Evolutionary conservation across 2,113 vertebrate genomes (phyloP).

Genomic region (Strix uralensis): DNA sequence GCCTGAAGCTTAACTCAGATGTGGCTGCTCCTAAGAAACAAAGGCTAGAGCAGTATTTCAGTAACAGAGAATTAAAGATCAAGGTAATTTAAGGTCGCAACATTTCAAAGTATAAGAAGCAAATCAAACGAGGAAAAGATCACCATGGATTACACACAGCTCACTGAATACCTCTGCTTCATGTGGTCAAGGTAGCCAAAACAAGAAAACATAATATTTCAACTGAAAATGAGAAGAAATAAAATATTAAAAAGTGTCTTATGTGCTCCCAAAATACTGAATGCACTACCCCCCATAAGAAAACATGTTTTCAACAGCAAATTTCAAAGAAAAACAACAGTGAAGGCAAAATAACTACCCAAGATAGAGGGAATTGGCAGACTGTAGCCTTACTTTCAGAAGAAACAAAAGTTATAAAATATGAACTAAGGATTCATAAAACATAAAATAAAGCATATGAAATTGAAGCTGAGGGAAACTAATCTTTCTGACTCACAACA

Average conservation of each 20-base stretch:
- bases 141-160: background rate
- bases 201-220: background rate
- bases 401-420: background rate
- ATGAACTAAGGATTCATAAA: background rate
- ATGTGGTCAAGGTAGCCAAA: background rate
- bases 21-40: background rate
- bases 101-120: background rate
- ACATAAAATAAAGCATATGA: background rate
- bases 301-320: background rate
- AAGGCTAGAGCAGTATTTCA: background rate
- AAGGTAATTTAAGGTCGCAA: background rate
- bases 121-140: background rate
- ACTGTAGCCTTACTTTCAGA: background rate
- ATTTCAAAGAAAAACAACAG: background rate
- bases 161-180: background rate
- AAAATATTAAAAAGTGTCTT: background rate
- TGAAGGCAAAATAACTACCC: background rate
- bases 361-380: background rate
- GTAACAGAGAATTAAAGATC: background rate
- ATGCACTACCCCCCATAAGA: background rate
- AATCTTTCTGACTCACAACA: background rate
- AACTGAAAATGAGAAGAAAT: background rate
- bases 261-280: background rate
- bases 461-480: background rate
- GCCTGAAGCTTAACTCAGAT: background rate